phyloP scores from a whole-genome alignment of 2,888 invertebrate genomes.

The Lasioglossum marginatum region DNA sequence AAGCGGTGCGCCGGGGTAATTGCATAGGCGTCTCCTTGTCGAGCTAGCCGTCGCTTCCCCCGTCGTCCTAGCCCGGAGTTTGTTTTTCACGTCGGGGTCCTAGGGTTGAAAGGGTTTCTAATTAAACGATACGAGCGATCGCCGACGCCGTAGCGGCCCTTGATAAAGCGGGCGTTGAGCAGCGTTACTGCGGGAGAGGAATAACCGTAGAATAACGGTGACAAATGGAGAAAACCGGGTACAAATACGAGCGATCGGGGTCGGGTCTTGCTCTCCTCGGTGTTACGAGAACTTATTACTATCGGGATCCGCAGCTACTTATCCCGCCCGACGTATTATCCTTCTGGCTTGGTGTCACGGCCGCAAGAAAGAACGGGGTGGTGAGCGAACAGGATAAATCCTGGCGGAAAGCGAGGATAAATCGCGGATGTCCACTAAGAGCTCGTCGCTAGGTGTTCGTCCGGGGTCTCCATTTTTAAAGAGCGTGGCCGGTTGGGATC shows the following conservation, averaged over 20 bases:
- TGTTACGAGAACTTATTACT: constrained; percentile 61
- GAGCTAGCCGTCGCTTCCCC: constrained; percentile 1
- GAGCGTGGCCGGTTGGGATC: background rate
- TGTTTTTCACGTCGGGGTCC: constrained; percentile 29
- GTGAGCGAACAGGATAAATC: constrained; percentile 16
- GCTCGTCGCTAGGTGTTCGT: background rate
- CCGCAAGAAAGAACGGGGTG: background rate
- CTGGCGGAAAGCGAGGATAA: constrained; percentile 45
- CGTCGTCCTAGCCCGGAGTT: background rate
- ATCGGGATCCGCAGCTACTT: constrained; percentile 53
- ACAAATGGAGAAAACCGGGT: constrained; percentile 22
- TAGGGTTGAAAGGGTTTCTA: constrained; percentile 40
- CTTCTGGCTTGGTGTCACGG: constrained; percentile 24
- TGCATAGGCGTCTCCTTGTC: constrained; percentile 59
- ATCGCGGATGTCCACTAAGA: constrained; percentile 47
- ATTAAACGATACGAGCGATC: constrained; percentile 50
- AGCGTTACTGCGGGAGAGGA: background rate
- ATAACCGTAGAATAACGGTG: background rate
- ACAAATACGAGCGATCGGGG: constrained; percentile 39
- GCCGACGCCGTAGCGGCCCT: background rate
- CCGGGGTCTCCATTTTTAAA: constrained; percentile 18
- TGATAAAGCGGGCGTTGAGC: constrained; percentile 17
- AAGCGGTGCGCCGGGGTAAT: constrained; percentile 62
- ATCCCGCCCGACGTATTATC: constrained; percentile 55
- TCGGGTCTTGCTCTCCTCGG: background rate